A percentile compares a stretch with the other conserved stretches of the same genome.
These are phyloP conservation scores for Florisuga fusca DNA, from an alignment of 2,797 vertebrate species.

Conservation along the genomic window DNA sequence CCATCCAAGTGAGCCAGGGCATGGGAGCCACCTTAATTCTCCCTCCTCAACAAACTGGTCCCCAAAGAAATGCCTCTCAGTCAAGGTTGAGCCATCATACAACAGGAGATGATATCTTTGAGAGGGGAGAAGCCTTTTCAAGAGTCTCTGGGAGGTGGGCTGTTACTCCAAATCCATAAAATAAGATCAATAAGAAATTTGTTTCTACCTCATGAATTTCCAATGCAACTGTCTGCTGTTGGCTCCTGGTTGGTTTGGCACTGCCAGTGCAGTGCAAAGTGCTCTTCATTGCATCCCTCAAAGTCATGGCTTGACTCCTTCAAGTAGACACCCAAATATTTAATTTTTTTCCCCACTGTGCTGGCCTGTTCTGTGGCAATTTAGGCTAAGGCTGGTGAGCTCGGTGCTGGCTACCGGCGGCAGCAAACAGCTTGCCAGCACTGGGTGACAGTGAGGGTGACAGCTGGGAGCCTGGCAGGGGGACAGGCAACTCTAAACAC, in stretches of 20 bases:
- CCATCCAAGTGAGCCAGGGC: background rate
- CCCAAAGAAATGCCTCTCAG: background rate
- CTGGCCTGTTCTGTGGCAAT: background rate
- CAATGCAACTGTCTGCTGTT: rapidly evolving
- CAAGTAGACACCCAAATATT: background rate
- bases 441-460: background rate
- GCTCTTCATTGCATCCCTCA: background rate
- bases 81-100: background rate
- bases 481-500: conserved; percentile 60
- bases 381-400: background rate
- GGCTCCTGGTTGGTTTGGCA: background rate
- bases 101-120: background rate
- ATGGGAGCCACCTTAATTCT: background rate
- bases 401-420: rapidly evolving
- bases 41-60: background rate
- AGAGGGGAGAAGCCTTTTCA: background rate
- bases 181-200: background rate
- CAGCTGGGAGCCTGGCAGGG: background rate
- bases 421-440: background rate
- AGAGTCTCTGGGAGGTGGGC: background rate
- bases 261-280: too few species aligned
- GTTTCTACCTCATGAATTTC: background rate
- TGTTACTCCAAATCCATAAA: background rate
- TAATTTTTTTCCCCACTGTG: background rate
- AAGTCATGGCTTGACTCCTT: background rate